Base-by-base conservation (phyloP, 1,140 invertebrate genomes). In the Drosophila truncata region DNA sequence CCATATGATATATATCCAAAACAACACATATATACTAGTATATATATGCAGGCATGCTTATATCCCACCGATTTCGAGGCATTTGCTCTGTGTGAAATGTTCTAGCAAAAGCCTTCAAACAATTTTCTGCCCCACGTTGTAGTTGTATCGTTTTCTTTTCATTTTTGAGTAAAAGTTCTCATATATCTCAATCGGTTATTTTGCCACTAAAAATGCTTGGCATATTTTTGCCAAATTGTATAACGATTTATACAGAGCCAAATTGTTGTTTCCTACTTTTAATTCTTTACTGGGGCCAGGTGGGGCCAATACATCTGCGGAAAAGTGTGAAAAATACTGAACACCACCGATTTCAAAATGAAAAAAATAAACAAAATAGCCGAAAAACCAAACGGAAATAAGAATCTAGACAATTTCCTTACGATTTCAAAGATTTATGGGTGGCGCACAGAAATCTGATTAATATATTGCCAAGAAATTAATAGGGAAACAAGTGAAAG, bases 191-290 rank as follows among this genome's bases (percentile, higher is more conserved):
- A 70, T 70, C 52, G 50, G 27, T 49, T 81, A 76, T 77, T 46
- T 50, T 60, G 67, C 62, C 79, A 74, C 62, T 79, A 46, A 60
- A 82, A 83, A 83, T 76, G 81, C 81, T 62, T 71, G 55, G 71
- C 70, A 72, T 72, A 72, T 69, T 58, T 70, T 72, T 71, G 69
- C 69, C 69, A 71, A 72, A 72, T 72, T 72, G 66, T 72, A 71
- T 59, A 72, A 59, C 65, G 42, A 70, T 70, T 72, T 70, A 57
- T 72, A 47, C 25, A 60, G 77, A 66, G 74, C 63, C 52, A 59
- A 76, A 64, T 50, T 69, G 33, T 78, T 82, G 37, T 82, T 82
- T 75, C 52, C 67, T 47, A 65, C 35, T 14, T 57, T 16, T 25
- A 20, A 31, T 69, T 69, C 39, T 59, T 31, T 23, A 54, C 31